Evolutionary conservation across 2,113 vertebrate species (phyloP).

Genomic region (Neogale vison): DNA sequence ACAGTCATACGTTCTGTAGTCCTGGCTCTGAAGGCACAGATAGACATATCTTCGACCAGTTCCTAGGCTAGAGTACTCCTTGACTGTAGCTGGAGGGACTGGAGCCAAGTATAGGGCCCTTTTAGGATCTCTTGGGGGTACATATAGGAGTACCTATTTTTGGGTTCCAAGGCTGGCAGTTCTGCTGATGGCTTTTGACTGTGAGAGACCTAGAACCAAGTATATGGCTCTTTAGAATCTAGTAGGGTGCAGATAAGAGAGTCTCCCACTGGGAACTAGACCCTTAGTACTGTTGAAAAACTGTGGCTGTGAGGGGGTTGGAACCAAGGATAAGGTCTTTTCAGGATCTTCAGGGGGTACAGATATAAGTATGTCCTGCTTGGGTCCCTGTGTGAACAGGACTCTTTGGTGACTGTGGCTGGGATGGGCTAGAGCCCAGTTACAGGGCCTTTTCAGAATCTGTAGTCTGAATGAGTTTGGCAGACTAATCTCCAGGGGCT

Average conservation of each 20-base stretch:
- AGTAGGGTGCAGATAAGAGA: neutral
- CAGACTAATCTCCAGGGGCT: neutral
- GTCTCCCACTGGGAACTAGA: neutral
- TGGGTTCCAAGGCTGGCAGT: neutral
- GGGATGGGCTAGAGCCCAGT: neutral
- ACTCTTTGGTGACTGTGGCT: neutral
- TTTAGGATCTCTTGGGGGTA: neutral
- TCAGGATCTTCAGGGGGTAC: neutral
- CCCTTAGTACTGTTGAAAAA: neutral
- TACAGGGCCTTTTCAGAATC: neutral
- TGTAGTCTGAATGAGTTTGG: neutral
- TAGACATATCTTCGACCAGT: too few species aligned
- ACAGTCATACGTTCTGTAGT: neutral
- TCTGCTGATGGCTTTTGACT: neutral
- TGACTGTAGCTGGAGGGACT: neutral
- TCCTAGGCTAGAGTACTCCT: neutral
- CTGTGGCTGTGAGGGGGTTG: neutral
- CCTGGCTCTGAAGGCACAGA: neutral
- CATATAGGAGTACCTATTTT: neutral
- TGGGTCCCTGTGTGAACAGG: neutral
- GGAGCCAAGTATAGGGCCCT: neutral
- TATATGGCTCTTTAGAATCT: neutral
- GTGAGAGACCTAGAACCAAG: neutral
- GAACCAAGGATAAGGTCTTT: neutral
- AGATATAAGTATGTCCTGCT: neutral